These are phyloP conservation scores for Calliphora vomitoria DNA, from an alignment of 2,888 invertebrate species.

Conservation along the genomic window DNA sequence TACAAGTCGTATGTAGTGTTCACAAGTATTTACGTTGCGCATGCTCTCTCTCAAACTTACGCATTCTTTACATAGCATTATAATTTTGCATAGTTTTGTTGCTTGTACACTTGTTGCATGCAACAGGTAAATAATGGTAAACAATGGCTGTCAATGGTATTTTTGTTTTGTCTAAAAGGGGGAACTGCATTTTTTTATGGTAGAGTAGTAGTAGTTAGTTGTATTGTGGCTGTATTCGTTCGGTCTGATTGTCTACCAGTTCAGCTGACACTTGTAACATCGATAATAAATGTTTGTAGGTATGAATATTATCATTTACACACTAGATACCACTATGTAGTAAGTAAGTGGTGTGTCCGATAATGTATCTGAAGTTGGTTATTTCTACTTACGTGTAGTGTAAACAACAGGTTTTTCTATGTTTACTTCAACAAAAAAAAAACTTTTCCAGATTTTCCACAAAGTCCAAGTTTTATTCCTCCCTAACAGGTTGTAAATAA, in stretches of 20 bases:
- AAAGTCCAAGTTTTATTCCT: constrained; percentile 50
- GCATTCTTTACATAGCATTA: constrained; percentile 32
- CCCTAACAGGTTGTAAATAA: constrained; percentile 62
- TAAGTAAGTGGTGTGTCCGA: background rate
- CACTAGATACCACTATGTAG: background rate
- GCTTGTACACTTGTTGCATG: constrained; percentile 60
- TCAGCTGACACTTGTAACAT: constrained; percentile 52
- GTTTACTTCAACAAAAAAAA: constrained; percentile 9
- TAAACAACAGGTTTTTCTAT: constrained; percentile 53
- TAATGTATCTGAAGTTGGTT: background rate
- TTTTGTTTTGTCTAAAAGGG: constrained; percentile 16
- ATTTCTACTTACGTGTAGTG: constrained; percentile 15
- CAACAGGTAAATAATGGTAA: constrained; percentile 58
- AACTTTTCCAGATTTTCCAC: constrained; percentile 63
- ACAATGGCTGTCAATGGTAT: constrained; percentile 40
- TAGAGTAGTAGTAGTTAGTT: background rate
- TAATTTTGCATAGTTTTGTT: constrained; percentile 18
- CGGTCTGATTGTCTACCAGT: constrained; percentile 64
- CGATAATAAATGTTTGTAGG: constrained; percentile 19
- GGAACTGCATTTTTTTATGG: constrained; percentile 15
- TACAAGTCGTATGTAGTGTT: background rate
- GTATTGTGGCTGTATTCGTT: constrained; percentile 10
- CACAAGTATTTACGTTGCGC: constrained; percentile 11
- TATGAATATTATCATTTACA: constrained; percentile 15
- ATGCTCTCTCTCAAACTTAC: constrained; percentile 38